Conservation (phyloP, 1,140 invertebrate species). For the Trachelipus rathkii region DNA sequence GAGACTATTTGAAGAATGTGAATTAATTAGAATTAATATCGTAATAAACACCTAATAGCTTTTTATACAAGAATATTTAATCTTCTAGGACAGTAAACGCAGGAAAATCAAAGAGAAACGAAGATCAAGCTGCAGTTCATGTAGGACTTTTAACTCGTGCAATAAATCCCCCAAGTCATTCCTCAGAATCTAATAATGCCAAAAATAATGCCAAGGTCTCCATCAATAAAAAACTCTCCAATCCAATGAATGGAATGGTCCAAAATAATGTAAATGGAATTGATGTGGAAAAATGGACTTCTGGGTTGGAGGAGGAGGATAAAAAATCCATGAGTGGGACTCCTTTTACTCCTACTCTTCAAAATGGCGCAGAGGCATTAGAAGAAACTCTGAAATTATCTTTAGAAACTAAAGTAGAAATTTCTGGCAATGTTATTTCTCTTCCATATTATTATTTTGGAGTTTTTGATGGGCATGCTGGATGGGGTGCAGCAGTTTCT, state of each 20-base stretch:
- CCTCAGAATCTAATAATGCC: background rate
- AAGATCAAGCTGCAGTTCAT: conserved; percentile 68
- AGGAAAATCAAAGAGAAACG: conserved; percentile 73
- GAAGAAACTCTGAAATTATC: conserved; percentile 45
- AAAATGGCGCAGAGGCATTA: background rate
- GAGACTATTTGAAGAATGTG: no score
- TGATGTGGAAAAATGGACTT: background rate
- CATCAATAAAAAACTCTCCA: background rate
- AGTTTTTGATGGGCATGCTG: conserved; percentile 83
- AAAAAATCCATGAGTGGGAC: background rate
- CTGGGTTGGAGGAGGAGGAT: background rate
- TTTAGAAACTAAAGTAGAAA: conserved; percentile 2
- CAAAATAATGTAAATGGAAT: background rate
- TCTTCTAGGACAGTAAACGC: conserved; percentile 61
- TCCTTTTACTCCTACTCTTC: background rate
- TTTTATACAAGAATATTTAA: no score
- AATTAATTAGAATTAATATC: no score
- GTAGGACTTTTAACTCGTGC: conserved; percentile 44
- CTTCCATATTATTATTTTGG: conserved; percentile 72
- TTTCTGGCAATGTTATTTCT: conserved; percentile 22
- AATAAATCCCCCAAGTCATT: background rate
- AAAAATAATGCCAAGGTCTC: background rate
- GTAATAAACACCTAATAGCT: no score
- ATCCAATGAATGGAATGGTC: background rate
- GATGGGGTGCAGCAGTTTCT: conserved; percentile 72